These are phyloP conservation scores for Octopus sinensis DNA, from an alignment of 1,140 invertebrate genomes.

Conservation along the genomic window DNA sequence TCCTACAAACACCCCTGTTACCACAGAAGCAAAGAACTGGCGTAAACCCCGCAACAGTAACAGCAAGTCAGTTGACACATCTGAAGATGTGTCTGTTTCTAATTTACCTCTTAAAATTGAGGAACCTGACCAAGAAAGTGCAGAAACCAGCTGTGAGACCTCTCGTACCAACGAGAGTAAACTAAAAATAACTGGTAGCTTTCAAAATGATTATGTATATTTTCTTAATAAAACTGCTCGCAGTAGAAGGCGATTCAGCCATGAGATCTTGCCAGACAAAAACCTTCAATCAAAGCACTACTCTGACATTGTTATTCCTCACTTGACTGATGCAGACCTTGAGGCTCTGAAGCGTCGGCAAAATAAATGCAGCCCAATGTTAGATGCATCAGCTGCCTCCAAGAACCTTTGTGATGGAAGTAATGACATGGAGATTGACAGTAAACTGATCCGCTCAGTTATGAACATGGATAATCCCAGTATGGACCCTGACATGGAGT, in stretches of 20 bases:
- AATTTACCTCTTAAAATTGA: conserved; percentile 12
- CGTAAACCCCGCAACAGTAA: conserved; percentile 15
- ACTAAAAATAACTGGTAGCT: conserved; percentile 51
- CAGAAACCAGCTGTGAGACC: conserved; percentile 35
- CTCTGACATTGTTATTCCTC: conserved; percentile 49
- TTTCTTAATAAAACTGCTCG: conserved; percentile 46
- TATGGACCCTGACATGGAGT: not conserved
- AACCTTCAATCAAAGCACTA: conserved; percentile 33
- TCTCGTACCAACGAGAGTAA: conserved; percentile 39
- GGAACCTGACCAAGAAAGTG: conserved; percentile 23
- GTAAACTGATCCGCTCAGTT: conserved; percentile 49
- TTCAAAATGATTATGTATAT: conserved; percentile 51
- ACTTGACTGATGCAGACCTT: conserved; percentile 50
- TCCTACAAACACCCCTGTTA: not conserved
- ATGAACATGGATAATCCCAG: conserved; percentile 46
- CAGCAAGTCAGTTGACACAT: conserved; percentile 21
- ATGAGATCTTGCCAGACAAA: conserved; percentile 11
- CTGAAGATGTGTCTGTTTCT: conserved; percentile 8
- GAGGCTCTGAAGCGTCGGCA: conserved; percentile 37
- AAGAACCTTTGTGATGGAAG: conserved; percentile 15
- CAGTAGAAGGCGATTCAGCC: conserved; percentile 39
- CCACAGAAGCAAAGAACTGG: conserved; percentile 23
- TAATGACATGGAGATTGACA: conserved; percentile 37
- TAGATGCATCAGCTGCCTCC: not conserved
- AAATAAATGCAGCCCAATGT: not conserved